Evolutionary conservation across 2,888 invertebrate genomes (phyloP).

Genomic region (Monochamus alternatus): DNA sequence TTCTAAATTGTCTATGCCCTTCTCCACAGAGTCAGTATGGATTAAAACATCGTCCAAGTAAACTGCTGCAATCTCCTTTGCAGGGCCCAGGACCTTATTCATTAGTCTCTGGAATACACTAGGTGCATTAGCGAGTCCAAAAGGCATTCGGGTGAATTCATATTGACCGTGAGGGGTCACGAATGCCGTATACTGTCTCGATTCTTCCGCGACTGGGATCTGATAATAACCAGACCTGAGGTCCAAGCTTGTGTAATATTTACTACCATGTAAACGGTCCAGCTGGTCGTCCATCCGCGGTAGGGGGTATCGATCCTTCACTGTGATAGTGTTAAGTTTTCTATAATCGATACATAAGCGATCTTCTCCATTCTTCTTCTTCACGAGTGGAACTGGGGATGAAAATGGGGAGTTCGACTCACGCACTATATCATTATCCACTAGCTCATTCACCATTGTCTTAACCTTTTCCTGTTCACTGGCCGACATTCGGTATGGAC

Average conservation of each 20-base stretch:
- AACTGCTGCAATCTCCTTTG: slow-evolving; percentile 35
- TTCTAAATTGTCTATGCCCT: slow-evolving; percentile 36
- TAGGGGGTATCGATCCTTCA: slow-evolving; percentile 48
- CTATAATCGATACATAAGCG: slow-evolving; percentile 51
- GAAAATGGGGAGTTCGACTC: slow-evolving; percentile 50
- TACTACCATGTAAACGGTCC: slow-evolving; percentile 45
- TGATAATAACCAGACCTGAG: slow-evolving; percentile 50
- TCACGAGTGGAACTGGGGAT: slow-evolving; percentile 50
- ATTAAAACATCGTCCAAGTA: slow-evolving; percentile 51
- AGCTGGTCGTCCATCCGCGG: slow-evolving; percentile 49
- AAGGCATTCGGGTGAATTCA: slow-evolving; percentile 43
- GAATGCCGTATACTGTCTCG: slow-evolving; percentile 46
- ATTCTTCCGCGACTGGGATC: slow-evolving; percentile 42
- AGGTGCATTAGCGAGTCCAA: slow-evolving; percentile 50
- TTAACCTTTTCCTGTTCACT: slow-evolving; percentile 48
- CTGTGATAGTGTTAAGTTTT: slow-evolving; percentile 43
- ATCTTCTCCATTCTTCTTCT: slow-evolving; percentile 53
- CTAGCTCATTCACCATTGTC: slow-evolving; percentile 48
- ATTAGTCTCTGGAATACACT: slow-evolving; percentile 48
- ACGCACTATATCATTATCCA: slow-evolving; percentile 44
- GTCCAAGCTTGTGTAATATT: slow-evolving; percentile 52
- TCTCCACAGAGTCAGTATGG: slow-evolving; percentile 39
- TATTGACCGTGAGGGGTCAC: slow-evolving; percentile 50
- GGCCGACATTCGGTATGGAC: slow-evolving; percentile 52
- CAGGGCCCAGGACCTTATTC: slow-evolving; percentile 42